phyloP scores from a whole-genome alignment of 2,113 vertebrate genomes.

The Odontesthes bonariensis region DNA sequence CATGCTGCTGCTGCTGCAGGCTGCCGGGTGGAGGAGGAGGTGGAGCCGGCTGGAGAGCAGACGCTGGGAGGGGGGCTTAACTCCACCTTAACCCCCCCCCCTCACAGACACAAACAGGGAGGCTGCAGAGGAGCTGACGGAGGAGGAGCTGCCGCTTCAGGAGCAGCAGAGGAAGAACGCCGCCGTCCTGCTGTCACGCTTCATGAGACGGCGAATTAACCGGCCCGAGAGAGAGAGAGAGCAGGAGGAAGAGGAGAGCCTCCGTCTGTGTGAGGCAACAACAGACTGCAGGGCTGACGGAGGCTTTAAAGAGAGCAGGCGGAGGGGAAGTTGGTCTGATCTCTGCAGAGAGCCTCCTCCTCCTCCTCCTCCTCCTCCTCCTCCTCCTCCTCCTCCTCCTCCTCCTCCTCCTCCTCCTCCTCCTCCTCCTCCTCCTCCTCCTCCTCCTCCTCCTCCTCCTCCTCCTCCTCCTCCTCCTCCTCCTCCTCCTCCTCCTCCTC shows the following conservation, averaged over 20 bases:
- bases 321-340: constrained; percentile 43
- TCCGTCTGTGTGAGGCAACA: constrained; percentile 51
- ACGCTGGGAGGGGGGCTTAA: constrained; percentile 50
- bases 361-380: constrained; percentile 8
- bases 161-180: background rate
- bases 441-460: no score
- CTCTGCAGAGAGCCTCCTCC: constrained; percentile 42
- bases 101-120: constrained; percentile 47
- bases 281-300: constrained; percentile 59
- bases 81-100: constrained; percentile 36
- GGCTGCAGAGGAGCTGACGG: constrained; percentile 40
- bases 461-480: no score
- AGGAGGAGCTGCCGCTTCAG: constrained; percentile 5
- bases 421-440: no score
- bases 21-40: constrained; percentile 43
- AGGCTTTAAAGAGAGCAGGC: constrained; percentile 44
- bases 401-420: no score
- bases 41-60: constrained; percentile 57
- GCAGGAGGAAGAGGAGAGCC: constrained; percentile 43
- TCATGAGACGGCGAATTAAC: constrained; percentile 1
- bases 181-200: background rate
- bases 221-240: constrained; percentile 35
- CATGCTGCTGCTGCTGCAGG: constrained; percentile 78
- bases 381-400: no score
- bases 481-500: no score